Evolutionary conservation across 2,113 vertebrate species (phyloP).

Genomic region (Rutilus rutilus): DNA sequence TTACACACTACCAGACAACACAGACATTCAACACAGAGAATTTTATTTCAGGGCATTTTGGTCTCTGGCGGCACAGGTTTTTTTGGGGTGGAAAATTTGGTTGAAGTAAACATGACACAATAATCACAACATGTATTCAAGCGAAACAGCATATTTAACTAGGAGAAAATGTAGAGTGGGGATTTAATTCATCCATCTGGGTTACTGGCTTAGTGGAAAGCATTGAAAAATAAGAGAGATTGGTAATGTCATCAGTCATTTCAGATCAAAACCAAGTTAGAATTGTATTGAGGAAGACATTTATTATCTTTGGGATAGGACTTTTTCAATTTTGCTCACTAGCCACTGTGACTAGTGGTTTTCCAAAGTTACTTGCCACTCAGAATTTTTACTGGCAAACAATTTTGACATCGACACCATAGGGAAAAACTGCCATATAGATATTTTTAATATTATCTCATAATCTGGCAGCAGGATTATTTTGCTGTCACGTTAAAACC

Average conservation of each 20-base stretch:
- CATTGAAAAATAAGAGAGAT: neutral
- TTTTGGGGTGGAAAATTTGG: neutral
- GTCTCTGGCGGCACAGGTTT: neutral
- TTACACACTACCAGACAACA: neutral
- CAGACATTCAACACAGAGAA: neutral
- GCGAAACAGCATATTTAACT: neutral
- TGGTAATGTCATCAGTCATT: neutral
- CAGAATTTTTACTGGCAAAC: no score
- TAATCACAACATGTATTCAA: neutral
- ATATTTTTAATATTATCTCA: no score
- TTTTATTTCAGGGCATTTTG: neutral
- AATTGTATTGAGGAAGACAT: conserved; percentile 8
- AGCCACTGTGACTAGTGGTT: no score
- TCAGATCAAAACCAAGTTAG: neutral
- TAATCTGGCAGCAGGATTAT: no score
- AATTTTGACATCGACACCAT: no score
- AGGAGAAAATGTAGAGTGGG: neutral
- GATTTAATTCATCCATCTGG: neutral
- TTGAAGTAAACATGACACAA: neutral
- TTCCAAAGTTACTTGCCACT: no score
- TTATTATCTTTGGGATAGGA: neutral
- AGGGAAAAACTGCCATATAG: no score
- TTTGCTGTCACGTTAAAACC: no score
- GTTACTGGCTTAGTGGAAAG: neutral
- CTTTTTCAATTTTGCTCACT: no score